These are phyloP conservation scores for Ptilorrhoa leucosticta DNA, from an alignment of 2,113 vertebrate species.

Conservation along the genomic window DNA sequence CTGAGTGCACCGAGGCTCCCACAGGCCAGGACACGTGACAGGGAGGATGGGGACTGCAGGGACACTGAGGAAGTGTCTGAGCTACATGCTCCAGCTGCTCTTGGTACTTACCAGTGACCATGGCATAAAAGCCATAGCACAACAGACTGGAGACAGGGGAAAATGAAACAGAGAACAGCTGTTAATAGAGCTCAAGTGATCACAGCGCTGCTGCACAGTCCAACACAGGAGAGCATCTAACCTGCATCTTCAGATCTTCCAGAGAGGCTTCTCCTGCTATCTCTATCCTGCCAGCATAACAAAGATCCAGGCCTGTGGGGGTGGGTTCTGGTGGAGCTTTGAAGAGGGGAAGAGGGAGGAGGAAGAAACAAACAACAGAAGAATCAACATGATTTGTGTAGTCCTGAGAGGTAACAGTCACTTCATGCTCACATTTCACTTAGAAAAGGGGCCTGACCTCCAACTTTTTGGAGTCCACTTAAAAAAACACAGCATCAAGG, in stretches of 20 bases:
- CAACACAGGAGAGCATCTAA: slow-evolving; percentile 48
- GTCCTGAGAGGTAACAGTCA: neutral
- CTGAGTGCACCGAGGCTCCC: slow-evolving; percentile 35
- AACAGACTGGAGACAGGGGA: slow-evolving; percentile 62
- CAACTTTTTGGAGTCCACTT: neutral
- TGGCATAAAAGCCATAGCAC: slow-evolving; percentile 66
- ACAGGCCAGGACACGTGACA: neutral
- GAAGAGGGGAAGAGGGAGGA: neutral
- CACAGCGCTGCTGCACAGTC: neutral
- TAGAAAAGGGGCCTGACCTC: neutral
- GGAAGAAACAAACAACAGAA: neutral
- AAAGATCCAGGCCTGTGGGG: slow-evolving; percentile 54
- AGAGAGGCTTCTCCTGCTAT: slow-evolving; percentile 83
- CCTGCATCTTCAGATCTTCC: slow-evolving; percentile 89
- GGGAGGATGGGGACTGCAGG: slow-evolving; percentile 1
- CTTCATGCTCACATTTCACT: neutral
- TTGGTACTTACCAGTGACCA: slow-evolving; percentile 64
- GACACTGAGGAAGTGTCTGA: neutral
- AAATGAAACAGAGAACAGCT: slow-evolving; percentile 53
- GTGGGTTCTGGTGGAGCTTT: slow-evolving; percentile 9
- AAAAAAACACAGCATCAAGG: neutral
- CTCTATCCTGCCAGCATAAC: slow-evolving; percentile 78
- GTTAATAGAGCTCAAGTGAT: slow-evolving; percentile 45
- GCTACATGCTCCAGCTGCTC: slow-evolving; percentile 2
- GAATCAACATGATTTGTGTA: neutral